A percentile compares a stretch with the other conserved stretches of the same genome.
Evolutionary conservation across 2,113 vertebrate species (phyloP).

Genomic region (Pelvicachromis taeniatus): DNA sequence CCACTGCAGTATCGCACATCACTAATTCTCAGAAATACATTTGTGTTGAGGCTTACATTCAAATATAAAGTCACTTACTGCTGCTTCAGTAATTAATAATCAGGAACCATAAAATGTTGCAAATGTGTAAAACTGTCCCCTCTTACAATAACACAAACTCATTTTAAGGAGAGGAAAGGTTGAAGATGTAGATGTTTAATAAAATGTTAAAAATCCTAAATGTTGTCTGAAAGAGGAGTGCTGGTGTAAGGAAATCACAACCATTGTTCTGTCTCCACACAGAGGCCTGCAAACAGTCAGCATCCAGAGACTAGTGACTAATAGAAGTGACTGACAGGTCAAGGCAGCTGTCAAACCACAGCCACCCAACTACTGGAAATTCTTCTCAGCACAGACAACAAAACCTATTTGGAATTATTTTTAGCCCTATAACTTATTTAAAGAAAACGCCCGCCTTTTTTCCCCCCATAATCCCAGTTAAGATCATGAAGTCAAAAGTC

Average conservation of each 20-base stretch:
- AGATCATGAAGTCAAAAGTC: background rate
- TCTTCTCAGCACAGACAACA: background rate
- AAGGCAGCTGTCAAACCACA: conserved; percentile 41
- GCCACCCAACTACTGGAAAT: background rate
- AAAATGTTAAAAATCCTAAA: background rate
- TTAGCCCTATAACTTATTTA: background rate
- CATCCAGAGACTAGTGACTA: conserved; percentile 15
- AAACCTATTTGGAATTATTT: background rate
- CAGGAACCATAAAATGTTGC: background rate
- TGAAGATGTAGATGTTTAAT: background rate
- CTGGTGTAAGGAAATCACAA: conserved; percentile 16
- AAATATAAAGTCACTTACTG: background rate
- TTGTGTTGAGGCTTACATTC: background rate
- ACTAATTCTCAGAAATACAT: background rate
- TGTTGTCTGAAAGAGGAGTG: background rate
- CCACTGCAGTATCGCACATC: background rate
- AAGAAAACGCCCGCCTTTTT: background rate
- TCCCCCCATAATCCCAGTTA: background rate
- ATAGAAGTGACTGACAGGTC: conserved; percentile 55
- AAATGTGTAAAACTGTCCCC: background rate
- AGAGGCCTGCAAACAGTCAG: conserved; percentile 46
- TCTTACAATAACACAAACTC: background rate
- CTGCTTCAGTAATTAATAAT: background rate
- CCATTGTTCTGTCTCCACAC: conserved; percentile 34
- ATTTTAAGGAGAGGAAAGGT: background rate